A percentile compares a stretch with the other conserved stretches of the same genome.
Conservation (phyloP, 2,113 vertebrate genomes). For the Coreoperca whiteheadi region DNA sequence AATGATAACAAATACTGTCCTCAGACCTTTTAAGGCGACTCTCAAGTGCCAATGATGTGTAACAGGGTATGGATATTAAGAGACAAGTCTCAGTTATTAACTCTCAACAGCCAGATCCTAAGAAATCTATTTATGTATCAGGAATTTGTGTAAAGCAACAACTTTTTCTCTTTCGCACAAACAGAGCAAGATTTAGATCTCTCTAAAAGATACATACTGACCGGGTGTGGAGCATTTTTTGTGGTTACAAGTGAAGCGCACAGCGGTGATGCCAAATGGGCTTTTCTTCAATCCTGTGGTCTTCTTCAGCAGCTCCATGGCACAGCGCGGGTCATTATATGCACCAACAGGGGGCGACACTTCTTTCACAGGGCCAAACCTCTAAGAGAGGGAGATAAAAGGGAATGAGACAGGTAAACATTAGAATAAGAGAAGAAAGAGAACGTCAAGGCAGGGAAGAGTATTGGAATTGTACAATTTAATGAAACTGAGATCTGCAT, state of each 20-base stretch:
- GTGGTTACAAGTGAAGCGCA: constrained; percentile 72
- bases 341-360: constrained; percentile 84
- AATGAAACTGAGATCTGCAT: constrained; percentile 28
- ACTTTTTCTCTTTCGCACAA: neutral
- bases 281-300: constrained; percentile 70
- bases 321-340: constrained; percentile 82
- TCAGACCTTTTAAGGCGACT: constrained; percentile 1
- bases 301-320: constrained; percentile 82
- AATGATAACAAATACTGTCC: neutral
- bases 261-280: constrained; percentile 84
- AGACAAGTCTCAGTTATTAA: neutral
- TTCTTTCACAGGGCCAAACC: constrained; percentile 84
- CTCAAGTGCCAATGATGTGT: neutral
- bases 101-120: neutral
- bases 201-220: constrained; percentile 45
- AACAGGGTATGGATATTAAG: neutral
- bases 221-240: constrained; percentile 78
- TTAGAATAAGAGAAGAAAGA: neutral
- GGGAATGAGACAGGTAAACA: constrained; percentile 11
- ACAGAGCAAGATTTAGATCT: neutral
- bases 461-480: neutral
- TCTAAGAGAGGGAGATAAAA: constrained; percentile 69
- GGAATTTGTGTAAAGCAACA: neutral
- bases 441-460: neutral
- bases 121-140: neutral